phyloP scores from a whole-genome alignment of 2,797 vertebrate species.

The Gymnoscopelus braueri region DNA sequence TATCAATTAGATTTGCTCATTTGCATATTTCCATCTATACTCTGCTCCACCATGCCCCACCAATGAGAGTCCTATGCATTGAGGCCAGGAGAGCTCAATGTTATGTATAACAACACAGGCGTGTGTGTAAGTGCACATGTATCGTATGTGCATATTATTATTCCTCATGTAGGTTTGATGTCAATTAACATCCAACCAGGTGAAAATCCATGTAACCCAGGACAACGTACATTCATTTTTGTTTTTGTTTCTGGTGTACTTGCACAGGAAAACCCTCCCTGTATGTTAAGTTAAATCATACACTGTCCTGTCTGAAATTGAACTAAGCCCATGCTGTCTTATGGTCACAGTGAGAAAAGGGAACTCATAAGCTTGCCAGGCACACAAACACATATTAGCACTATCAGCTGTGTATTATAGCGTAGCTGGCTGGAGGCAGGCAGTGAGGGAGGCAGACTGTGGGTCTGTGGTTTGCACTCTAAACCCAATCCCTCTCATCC shows the following conservation, averaged over 20 bases:
- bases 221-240: slow-evolving; percentile 7
- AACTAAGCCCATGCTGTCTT: slow-evolving; percentile 30
- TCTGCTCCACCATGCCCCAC: slow-evolving; percentile 57
- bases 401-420: slow-evolving; percentile 66
- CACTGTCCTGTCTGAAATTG: slow-evolving; percentile 25
- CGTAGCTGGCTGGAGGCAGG: slow-evolving; percentile 55
- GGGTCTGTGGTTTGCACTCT: slow-evolving; percentile 75
- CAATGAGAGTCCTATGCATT: slow-evolving; percentile 55
- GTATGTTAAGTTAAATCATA: not conserved
- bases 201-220: slow-evolving; percentile 1
- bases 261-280: not conserved
- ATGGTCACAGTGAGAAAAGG: slow-evolving; percentile 26
- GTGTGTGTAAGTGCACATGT: not conserved
- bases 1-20: slow-evolving; percentile 80
- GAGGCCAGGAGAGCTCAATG: slow-evolving; percentile 56
- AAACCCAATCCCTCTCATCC: slow-evolving; percentile 79
- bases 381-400: slow-evolving; percentile 29
- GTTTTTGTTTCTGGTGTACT: not conserved
- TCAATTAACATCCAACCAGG: slow-evolving; percentile 1
- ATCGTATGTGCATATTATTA: too few relatives aligned
- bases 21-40: slow-evolving; percentile 72
- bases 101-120: slow-evolving; percentile 37
- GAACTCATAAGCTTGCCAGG: slow-evolving; percentile 35
- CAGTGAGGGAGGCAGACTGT: slow-evolving; percentile 66
- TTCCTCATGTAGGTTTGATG: too few relatives aligned